Percentiles rank a stretch among this genome's conserved stretches.
These are phyloP conservation scores for Phycodurus eques DNA, from an alignment of 2,113 vertebrate species.

Conservation along the genomic window DNA sequence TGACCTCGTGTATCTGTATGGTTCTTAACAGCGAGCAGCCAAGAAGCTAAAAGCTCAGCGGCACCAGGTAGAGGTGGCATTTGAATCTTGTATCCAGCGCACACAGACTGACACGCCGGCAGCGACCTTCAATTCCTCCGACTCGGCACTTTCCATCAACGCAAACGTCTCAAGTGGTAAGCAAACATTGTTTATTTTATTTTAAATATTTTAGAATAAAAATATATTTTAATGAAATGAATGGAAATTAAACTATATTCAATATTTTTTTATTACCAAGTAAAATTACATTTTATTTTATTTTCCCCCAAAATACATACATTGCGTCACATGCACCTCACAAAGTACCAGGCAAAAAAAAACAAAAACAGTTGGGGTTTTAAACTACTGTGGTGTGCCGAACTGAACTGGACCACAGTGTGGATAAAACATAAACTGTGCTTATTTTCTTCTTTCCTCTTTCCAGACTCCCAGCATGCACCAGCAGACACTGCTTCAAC, in stretches of 20 bases:
- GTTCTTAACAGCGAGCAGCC: conserved; percentile 44
- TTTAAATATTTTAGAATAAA: too few relatives aligned
- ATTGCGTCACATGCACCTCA: not conserved
- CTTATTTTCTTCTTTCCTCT: not conserved
- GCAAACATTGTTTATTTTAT: not conserved
- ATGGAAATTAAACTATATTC: too few relatives aligned
- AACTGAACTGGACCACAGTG: not conserved
- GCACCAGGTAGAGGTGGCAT: conserved; percentile 72
- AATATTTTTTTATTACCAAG: too few relatives aligned
- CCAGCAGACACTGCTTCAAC: conserved; percentile 21
- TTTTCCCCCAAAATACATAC: not conserved
- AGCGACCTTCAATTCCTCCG: conserved; percentile 24
- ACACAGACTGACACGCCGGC: conserved; percentile 28
- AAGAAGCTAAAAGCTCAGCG: conserved; percentile 71
- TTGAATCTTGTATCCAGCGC: conserved; percentile 69
- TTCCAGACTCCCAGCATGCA: conserved; percentile 33
- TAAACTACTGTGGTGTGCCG: not conserved
- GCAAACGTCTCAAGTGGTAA: conserved; percentile 38
- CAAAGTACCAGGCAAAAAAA: too few relatives aligned
- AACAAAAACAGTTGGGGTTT: not conserved
- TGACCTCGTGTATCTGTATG: not conserved
- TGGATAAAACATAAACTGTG: not conserved
- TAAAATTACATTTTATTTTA: too few relatives aligned
- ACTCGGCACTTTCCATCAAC: conserved; percentile 28
- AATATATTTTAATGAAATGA: too few relatives aligned